These are phyloP conservation scores for Lycorma delicatula DNA, from an alignment of 1,140 invertebrate species.

Conservation along the genomic window DNA sequence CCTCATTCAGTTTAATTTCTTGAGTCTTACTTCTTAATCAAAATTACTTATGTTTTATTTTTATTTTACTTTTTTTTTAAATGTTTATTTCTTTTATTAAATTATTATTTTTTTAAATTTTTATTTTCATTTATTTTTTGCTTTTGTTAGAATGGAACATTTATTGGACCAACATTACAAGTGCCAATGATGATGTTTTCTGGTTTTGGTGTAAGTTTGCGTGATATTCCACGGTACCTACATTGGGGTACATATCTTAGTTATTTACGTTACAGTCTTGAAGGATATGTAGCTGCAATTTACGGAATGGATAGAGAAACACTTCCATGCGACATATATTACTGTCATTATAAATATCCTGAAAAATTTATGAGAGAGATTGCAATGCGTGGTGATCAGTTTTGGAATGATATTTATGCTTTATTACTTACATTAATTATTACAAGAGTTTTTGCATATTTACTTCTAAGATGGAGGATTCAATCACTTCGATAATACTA, in stretches of 20 bases:
- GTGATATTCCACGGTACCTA: conserved; percentile 68
- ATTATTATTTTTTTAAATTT: no score
- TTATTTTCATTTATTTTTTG: not conserved
- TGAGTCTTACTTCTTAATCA: no score
- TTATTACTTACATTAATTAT: conserved; percentile 59
- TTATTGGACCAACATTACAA: conserved; percentile 64
- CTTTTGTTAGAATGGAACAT: conserved; percentile 63
- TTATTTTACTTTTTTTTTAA: no score
- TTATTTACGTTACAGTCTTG: conserved; percentile 80
- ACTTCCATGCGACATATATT: conserved; percentile 51
- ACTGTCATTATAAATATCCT: conserved; percentile 70
- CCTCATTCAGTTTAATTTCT: no score
- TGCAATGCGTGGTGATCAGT: conserved; percentile 67
- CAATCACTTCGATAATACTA: no score
- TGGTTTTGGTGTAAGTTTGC: conserved; percentile 67
- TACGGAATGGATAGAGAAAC: conserved; percentile 63
- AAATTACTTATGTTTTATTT: no score
- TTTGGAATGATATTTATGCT: conserved; percentile 72
- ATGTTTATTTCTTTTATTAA: no score
- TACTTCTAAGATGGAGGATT: conserved; percentile 75
- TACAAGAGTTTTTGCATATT: conserved; percentile 62
- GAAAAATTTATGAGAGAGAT: conserved; percentile 67
- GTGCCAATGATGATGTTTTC: conserved; percentile 85
- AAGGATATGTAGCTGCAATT: conserved; percentile 69
- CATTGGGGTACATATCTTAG: conserved; percentile 83